Conservation (phyloP, 2,797 vertebrate genomes). For the Tinamus major region DNA sequence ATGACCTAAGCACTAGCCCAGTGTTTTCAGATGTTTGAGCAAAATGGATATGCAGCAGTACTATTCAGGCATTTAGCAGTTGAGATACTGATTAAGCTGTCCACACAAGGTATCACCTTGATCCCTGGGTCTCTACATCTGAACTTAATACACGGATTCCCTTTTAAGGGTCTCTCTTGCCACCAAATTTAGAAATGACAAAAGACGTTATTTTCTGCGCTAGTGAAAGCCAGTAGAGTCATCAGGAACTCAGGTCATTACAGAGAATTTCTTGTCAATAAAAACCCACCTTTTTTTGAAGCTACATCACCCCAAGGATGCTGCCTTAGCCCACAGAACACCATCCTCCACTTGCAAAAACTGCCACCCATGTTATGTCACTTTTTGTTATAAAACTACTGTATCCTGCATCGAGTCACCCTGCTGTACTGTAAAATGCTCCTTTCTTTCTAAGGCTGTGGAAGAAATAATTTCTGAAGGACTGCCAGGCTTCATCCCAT, state of each 20-base stretch:
- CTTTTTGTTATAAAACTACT: neutral
- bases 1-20: fast-evolving
- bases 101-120: neutral
- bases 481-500: neutral
- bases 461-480: neutral
- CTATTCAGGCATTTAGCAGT: neutral
- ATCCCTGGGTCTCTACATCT: neutral
- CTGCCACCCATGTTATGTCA: neutral
- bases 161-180: neutral
- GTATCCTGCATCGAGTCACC: neutral
- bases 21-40: neutral
- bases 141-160: neutral
- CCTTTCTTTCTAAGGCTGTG: neutral
- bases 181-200: neutral
- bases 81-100: neutral
- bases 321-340: neutral
- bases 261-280: neutral
- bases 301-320: neutral
- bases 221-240: neutral
- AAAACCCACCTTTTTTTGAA: neutral
- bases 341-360: neutral
- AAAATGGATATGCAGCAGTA: neutral
- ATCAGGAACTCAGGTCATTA: neutral
- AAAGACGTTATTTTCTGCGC: neutral
- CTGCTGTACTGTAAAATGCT: neutral